Evolutionary conservation across 1,140 invertebrate species (phyloP).

Genomic region (Meteorus sp.): DNA sequence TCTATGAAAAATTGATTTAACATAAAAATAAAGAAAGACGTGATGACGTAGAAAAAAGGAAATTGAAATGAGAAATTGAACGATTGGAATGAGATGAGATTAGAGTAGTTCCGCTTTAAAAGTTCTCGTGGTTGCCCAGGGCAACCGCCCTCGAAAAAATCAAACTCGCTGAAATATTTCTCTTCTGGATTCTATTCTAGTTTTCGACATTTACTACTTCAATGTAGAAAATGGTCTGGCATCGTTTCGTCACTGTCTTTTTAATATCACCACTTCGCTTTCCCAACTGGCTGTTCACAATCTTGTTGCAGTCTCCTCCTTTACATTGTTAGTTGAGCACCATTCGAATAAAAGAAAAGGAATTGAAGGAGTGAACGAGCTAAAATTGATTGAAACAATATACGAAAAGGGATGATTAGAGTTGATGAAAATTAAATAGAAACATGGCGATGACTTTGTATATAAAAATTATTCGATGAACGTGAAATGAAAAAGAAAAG

Average conservation of each 20-base stretch:
- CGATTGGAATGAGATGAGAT: not conserved
- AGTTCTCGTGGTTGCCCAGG: not conserved
- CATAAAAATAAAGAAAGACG: too few relatives aligned
- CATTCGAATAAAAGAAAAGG: too few relatives aligned
- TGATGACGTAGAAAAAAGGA: too few relatives aligned
- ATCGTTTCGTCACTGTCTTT: not conserved
- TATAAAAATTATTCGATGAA: too few relatives aligned
- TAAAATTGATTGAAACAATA: not conserved
- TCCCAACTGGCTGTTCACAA: not conserved
- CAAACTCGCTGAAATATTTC: constrained; percentile 18
- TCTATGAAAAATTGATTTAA: too few relatives aligned
- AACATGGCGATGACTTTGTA: too few relatives aligned
- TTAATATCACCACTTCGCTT: too few relatives aligned
- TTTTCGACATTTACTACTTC: not conserved
- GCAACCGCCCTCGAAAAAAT: constrained; percentile 1
- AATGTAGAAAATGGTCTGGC: constrained; percentile 3
- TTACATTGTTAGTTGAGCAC: too few relatives aligned
- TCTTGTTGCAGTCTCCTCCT: not conserved
- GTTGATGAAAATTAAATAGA: not conserved
- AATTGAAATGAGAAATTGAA: not conserved
- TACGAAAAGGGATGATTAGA: not conserved
- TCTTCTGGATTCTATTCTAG: constrained; percentile 12
- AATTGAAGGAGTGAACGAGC: not conserved
- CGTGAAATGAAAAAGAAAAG: not conserved
- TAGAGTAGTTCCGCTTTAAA: not conserved